Percentiles rank a stretch among this genome's conserved stretches.
phyloP scores from a whole-genome alignment of 1,140 invertebrate genomes.

The Hydropsyche tenuis region DNA sequence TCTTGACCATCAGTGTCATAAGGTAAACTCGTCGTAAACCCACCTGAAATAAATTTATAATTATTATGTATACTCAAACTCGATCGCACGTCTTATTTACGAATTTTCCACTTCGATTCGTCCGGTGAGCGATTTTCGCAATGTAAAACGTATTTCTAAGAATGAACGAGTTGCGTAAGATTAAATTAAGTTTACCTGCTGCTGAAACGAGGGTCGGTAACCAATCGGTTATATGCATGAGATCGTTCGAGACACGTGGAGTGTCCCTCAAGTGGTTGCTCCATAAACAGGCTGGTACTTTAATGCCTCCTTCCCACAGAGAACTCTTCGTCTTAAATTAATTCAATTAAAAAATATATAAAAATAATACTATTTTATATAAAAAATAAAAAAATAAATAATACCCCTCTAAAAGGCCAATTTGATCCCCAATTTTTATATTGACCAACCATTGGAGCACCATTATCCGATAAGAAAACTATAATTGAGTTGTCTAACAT shows the following conservation, averaged over 20 bases:
- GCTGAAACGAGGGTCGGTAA: constrained; percentile 80
- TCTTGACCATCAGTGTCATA: constrained; percentile 73
- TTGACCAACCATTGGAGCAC: constrained; percentile 71
- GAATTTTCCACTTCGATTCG: too few species aligned
- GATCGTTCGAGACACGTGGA: constrained; percentile 70
- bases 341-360: not conserved
- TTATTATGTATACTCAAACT: too few species aligned
- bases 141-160: too few species aligned
- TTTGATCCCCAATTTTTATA: constrained; percentile 81
- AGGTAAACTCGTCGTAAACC: constrained; percentile 40
- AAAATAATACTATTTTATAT: constrained; percentile 4
- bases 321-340: constrained; percentile 69
- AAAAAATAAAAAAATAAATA: not conserved
- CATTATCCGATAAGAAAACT: constrained; percentile 76
- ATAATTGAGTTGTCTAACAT: constrained; percentile 75
- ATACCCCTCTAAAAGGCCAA: constrained; percentile 78
- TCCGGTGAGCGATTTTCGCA: too few species aligned
- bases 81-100: too few species aligned
- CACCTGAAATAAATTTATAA: constrained; percentile 35
- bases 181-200: constrained; percentile 57
- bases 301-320: constrained; percentile 88
- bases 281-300: constrained; percentile 74
- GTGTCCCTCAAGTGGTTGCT: constrained; percentile 63
- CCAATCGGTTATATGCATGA: constrained; percentile 89
- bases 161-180: not conserved